A percentile compares a stretch with the other conserved stretches of the same genome.
Evolutionary conservation across 2,113 vertebrate species (phyloP).

Genomic region (Euleptes europaea): DNA sequence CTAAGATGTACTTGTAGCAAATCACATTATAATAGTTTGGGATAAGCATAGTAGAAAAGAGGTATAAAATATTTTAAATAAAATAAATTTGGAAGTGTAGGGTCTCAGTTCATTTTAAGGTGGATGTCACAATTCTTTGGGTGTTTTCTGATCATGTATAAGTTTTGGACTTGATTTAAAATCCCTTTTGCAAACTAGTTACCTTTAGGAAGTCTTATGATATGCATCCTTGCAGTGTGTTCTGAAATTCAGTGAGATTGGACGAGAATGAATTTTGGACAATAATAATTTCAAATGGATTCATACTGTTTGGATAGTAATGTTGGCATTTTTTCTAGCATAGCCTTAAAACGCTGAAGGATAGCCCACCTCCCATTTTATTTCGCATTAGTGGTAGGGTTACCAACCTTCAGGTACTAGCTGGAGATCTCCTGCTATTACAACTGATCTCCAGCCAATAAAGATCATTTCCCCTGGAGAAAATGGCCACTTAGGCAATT

Average conservation of each 20-base stretch:
- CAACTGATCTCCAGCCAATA: no score
- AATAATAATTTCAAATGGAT: not conserved
- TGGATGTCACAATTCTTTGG: not conserved
- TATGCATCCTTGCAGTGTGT: not conserved
- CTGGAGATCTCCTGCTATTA: no score
- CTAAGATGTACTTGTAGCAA: no score
- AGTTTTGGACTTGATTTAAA: not conserved
- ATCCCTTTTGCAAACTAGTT: not conserved
- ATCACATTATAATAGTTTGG: no score
- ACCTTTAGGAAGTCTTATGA: not conserved
- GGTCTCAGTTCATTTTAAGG: not conserved
- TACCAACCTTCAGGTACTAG: no score
- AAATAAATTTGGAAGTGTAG: not conserved
- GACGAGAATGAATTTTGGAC: not conserved
- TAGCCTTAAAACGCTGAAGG: not conserved
- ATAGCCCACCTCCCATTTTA: not conserved
- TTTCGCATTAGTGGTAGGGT: not conserved
- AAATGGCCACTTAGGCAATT: no score
- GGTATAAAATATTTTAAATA: no score
- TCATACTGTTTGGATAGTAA: not conserved
- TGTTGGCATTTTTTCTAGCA: not conserved
- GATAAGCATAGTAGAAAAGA: no score
- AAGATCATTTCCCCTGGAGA: no score
- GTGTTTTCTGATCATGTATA: not conserved
- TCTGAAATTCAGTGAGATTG: not conserved